Evolutionary conservation across 2,888 invertebrate genomes (phyloP).

Genomic region (Ophion costatus): DNA sequence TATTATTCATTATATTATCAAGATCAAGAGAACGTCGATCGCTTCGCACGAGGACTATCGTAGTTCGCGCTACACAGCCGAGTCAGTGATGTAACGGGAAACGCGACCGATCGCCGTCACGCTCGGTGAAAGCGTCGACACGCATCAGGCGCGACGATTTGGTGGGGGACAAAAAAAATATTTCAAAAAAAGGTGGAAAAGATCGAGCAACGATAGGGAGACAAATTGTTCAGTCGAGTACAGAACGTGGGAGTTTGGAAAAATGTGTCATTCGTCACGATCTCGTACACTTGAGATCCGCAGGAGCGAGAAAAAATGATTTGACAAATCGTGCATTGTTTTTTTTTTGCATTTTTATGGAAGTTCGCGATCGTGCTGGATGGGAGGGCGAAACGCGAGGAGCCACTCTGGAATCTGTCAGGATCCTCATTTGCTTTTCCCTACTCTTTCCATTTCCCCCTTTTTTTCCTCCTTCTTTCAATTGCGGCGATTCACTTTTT

Average conservation of each 20-base stretch:
- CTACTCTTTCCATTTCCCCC: neutral
- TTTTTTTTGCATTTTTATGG: slow-evolving; percentile 10
- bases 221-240: neutral
- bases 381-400: neutral
- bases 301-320: neutral
- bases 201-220: neutral
- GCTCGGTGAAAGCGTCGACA: slow-evolving; percentile 54
- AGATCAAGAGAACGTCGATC: neutral
- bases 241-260: neutral
- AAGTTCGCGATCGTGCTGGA: slow-evolving; percentile 2
- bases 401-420: slow-evolving; percentile 63
- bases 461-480: slow-evolving; percentile 7
- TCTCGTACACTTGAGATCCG: neutral
- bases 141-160: slow-evolving; percentile 52
- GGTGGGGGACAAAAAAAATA: slow-evolving; percentile 34
- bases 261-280: neutral
- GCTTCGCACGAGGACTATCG: neutral
- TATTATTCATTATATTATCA: neutral
- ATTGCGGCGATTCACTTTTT: slow-evolving; percentile 31
- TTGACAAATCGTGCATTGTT: neutral
- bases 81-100: slow-evolving; percentile 57
- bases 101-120: slow-evolving; percentile 50
- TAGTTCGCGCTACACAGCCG: neutral
- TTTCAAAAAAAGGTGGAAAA: slow-evolving; percentile 2
- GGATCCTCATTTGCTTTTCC: neutral